phyloP scores from a whole-genome alignment of 2,113 vertebrate genomes.

The Protobothrops flavoviridis region DNA sequence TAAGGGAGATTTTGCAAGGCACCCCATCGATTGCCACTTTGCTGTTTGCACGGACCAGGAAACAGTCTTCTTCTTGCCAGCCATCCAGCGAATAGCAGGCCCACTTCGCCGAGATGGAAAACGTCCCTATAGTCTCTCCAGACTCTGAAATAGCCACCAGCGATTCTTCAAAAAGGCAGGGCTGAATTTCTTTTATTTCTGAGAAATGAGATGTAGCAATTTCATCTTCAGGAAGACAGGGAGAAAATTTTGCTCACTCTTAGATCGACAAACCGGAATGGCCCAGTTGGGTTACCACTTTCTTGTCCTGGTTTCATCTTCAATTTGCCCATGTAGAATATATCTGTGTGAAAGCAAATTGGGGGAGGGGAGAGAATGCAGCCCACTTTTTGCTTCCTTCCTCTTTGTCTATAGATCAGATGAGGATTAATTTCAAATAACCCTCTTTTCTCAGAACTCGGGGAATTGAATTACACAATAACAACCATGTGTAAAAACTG shows the following conservation, averaged over 20 bases:
- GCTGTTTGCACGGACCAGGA: slow-evolving; percentile 74
- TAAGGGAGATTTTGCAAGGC: slow-evolving; percentile 79
- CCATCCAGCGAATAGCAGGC: slow-evolving; percentile 53
- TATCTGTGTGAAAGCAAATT: background rate
- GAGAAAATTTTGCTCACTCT: background rate
- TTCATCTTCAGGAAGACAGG: background rate
- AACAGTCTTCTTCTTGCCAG: slow-evolving; percentile 62
- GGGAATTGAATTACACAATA: background rate
- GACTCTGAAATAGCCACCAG: slow-evolving; percentile 70
- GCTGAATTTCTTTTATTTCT: slow-evolving; percentile 68
- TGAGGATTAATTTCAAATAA: background rate
- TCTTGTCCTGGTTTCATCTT: background rate
- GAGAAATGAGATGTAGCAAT: background rate
- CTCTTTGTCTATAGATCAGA: background rate
- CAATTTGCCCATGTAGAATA: background rate
- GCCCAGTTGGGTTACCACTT: background rate
- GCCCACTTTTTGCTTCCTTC: background rate
- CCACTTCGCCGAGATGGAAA: slow-evolving; percentile 67
- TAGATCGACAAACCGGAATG: background rate
- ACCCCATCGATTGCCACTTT: slow-evolving; percentile 67
- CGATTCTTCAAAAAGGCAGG: slow-evolving; percentile 73
- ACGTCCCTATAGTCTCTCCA: slow-evolving; percentile 69
- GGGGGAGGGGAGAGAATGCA: background rate
- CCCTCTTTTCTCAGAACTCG: background rate
- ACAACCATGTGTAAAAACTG: background rate